Evolutionary conservation across 1,140 invertebrate species (phyloP).

Genomic region (Drosophila murphyi): DNA sequence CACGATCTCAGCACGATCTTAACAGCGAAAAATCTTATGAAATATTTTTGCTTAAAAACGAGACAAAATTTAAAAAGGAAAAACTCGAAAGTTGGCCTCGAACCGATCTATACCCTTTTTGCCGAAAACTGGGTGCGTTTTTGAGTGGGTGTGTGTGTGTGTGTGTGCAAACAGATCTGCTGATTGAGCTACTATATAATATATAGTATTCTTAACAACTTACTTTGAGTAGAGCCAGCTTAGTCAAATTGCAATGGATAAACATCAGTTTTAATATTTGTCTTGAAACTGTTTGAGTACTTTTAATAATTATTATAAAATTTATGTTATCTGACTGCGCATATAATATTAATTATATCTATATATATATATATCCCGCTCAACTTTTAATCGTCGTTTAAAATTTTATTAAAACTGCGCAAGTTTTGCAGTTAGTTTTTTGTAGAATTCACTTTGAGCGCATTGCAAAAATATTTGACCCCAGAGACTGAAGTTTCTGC

Average conservation of each 20-base stretch:
- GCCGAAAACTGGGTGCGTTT: neutral
- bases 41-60: constrained; percentile 67
- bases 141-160: neutral
- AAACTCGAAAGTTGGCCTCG: constrained; percentile 27
- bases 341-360: too few relatives aligned
- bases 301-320: too few relatives aligned
- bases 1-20: constrained; percentile 79
- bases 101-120: constrained; percentile 23
- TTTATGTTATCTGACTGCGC: too few relatives aligned
- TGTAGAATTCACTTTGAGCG: constrained; percentile 8
- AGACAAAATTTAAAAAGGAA: constrained; percentile 32
- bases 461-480: constrained; percentile 58
- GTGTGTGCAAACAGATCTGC: neutral
- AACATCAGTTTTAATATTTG: too few relatives aligned
- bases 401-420: constrained; percentile 2
- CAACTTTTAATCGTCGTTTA: neutral
- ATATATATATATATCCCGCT: neutral
- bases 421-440: constrained; percentile 1
- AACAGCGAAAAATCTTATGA: constrained; percentile 66
- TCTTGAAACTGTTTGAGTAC: too few relatives aligned
- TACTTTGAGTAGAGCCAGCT: too few relatives aligned
- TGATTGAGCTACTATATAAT: neutral
- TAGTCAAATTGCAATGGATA: too few relatives aligned
- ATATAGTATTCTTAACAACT: neutral
- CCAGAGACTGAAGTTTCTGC: constrained; percentile 53